These are phyloP conservation scores for Lasiurus borealis DNA, from an alignment of 2,113 vertebrate species.

Conservation along the genomic window DNA sequence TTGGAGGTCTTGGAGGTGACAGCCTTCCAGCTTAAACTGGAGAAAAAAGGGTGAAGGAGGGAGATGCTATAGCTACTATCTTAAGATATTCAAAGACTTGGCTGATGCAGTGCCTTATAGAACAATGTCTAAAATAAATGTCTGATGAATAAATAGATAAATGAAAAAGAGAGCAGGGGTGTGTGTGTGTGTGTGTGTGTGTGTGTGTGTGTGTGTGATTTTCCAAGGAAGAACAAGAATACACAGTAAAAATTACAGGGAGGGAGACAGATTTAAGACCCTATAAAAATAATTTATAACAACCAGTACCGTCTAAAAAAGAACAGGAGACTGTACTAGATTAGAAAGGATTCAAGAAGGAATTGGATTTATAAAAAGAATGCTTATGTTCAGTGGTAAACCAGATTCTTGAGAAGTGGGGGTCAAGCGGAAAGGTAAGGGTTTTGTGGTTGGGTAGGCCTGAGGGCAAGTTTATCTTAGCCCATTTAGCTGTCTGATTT, in stretches of 20 bases:
- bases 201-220: neutral
- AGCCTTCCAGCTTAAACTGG: neutral
- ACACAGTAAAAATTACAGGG: neutral
- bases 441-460: neutral
- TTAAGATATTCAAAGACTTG: neutral
- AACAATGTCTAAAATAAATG: neutral
- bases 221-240: neutral
- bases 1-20: neutral
- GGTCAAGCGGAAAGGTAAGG: neutral
- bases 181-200: neutral
- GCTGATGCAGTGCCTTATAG: neutral
- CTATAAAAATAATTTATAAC: neutral
- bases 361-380: neutral
- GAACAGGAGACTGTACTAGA: neutral
- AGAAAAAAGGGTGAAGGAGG: neutral
- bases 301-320: neutral
- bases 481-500: neutral
- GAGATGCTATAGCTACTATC: neutral
- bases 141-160: neutral
- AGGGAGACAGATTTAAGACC: conserved; percentile 11
- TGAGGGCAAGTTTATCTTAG: neutral
- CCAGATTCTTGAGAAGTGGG: neutral
- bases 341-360: neutral
- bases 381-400: neutral
- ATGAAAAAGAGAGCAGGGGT: neutral